phyloP scores from a whole-genome alignment of 2,888 invertebrate genomes.

The Torymus texanus region DNA sequence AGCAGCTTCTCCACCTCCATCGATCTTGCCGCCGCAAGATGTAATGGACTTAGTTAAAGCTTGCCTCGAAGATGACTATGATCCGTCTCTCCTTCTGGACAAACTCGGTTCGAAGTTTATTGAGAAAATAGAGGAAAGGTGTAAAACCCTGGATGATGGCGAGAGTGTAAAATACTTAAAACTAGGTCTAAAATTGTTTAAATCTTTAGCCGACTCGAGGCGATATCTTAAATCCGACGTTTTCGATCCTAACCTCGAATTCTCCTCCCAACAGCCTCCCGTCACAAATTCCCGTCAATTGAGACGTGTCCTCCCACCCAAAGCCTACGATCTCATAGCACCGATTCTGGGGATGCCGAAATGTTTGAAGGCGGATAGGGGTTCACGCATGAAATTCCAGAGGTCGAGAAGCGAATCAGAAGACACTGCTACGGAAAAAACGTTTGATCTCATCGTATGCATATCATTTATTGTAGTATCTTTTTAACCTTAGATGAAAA shows the following conservation, averaged over 20 bases:
- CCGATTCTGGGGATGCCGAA: slow-evolving; percentile 66
- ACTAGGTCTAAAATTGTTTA: slow-evolving; percentile 62
- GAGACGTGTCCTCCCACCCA: slow-evolving; percentile 62
- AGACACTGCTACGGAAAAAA: slow-evolving; percentile 3
- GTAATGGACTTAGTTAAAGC: slow-evolving; percentile 13
- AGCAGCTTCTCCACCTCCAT: slow-evolving; percentile 30
- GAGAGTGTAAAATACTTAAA: slow-evolving; percentile 53
- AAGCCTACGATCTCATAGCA: slow-evolving; percentile 67
- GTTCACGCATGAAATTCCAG: no score
- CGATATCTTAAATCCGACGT: slow-evolving; percentile 63
- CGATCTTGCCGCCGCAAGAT: slow-evolving; percentile 39
- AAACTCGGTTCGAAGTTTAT: slow-evolving; percentile 63
- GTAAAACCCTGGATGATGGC: not conserved
- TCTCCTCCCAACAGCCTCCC: slow-evolving; percentile 66
- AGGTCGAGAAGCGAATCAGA: not conserved
- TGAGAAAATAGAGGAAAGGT: slow-evolving; percentile 45
- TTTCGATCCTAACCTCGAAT: slow-evolving; percentile 63
- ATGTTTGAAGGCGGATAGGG: slow-evolving; percentile 25
- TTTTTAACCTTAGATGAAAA: not conserved
- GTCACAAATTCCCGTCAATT: slow-evolving; percentile 65
- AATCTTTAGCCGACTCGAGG: slow-evolving; percentile 67
- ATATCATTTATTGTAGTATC: not conserved
- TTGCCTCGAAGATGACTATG: not conserved
- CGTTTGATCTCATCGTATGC: slow-evolving; percentile 59
- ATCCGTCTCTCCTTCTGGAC: slow-evolving; percentile 57